A percentile compares a stretch with the other conserved stretches of the same genome.
Evolutionary conservation across 2,797 vertebrate genomes (phyloP).

Genomic region (Cuculus canorus): DNA sequence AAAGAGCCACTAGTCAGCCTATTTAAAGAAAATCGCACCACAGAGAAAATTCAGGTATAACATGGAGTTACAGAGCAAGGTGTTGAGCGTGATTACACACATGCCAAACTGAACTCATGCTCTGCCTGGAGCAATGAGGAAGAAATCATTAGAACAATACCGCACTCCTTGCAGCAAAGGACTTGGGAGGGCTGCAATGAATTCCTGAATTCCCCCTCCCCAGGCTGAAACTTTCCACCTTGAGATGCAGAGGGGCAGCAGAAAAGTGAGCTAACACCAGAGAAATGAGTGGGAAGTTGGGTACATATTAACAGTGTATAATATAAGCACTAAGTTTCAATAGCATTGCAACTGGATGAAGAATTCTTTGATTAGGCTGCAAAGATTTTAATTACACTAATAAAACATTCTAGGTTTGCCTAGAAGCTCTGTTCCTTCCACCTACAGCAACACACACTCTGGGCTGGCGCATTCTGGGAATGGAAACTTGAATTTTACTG

Average conservation of each 20-base stretch:
- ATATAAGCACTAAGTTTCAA: neutral
- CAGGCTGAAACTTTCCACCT: neutral
- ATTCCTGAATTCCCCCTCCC: neutral
- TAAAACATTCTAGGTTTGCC: neutral
- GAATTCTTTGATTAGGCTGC: neutral
- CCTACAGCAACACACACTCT: neutral
- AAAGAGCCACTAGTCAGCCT: neutral
- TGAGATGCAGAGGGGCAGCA: neutral
- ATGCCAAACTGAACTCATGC: fast-evolving
- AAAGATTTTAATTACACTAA: neutral
- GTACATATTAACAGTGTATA: neutral
- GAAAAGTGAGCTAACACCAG: neutral
- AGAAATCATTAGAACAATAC: neutral
- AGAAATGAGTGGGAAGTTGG: neutral
- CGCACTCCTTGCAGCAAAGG: neutral
- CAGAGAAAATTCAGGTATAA: neutral
- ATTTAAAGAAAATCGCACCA: neutral
- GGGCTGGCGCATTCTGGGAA: neutral
- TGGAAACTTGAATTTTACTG: neutral
- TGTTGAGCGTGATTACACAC: fast-evolving
- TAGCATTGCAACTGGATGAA: neutral
- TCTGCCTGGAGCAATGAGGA: neutral
- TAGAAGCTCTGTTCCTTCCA: neutral
- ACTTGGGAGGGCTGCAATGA: neutral
- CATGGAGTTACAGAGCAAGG: neutral